Evolutionary conservation across 2,888 invertebrate genomes (phyloP).

Genomic region (Ormyrus thymus): DNA sequence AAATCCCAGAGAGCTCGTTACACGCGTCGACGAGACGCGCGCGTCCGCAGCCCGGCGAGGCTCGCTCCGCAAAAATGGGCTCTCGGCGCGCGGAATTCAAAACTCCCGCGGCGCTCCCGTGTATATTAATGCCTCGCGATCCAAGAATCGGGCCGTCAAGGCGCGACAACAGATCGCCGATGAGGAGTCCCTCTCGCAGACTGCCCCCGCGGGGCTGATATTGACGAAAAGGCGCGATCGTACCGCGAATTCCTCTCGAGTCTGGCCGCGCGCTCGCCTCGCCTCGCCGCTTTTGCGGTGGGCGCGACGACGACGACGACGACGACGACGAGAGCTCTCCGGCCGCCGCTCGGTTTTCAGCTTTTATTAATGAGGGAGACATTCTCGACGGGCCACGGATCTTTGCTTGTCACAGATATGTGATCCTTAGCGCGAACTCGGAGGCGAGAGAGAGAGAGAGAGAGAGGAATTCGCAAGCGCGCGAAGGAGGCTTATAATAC

Average conservation of each 20-base stretch:
- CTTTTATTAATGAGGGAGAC: constrained; percentile 72
- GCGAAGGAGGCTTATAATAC: constrained; percentile 31
- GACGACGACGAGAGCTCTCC: background rate
- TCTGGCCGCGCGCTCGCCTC: background rate
- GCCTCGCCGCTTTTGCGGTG: background rate
- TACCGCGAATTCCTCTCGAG: constrained; percentile 10
- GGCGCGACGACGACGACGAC: background rate
- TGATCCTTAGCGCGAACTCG: constrained; percentile 59
- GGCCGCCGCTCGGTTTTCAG: constrained; percentile 55
- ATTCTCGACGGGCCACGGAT: constrained; percentile 70
- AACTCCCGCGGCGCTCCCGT: background rate
- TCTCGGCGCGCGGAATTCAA: constrained; percentile 2
- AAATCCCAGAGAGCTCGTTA: background rate
- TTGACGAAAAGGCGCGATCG: constrained; percentile 29
- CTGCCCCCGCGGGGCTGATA: background rate
- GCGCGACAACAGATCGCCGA: background rate
- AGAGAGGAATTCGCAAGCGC: constrained; percentile 57
- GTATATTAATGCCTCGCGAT: constrained; percentile 13
- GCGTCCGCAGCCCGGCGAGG: background rate
- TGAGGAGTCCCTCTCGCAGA: background rate
- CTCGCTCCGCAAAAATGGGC: constrained; percentile 3
- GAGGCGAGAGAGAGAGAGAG: constrained; percentile 19
- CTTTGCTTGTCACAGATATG: constrained; percentile 62
- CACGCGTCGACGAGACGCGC: background rate
- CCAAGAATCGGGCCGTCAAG: constrained; percentile 17